These are phyloP conservation scores for Myrmecobius fasciatus DNA, from an alignment of 2,113 vertebrate genomes.

Conservation along the genomic window DNA sequence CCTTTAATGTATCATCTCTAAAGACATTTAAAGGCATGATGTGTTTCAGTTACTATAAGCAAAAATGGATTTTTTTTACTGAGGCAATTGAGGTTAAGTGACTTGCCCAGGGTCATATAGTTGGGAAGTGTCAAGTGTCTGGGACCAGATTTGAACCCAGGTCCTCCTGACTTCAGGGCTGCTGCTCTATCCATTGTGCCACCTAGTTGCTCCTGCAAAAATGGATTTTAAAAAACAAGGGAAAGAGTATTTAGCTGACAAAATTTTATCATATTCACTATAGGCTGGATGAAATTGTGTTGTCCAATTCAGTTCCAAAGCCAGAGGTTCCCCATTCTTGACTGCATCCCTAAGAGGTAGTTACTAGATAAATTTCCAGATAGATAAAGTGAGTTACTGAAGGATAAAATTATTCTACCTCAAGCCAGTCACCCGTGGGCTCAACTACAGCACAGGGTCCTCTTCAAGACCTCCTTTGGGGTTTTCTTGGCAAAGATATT, in stretches of 20 bases:
- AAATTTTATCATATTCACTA: neutral
- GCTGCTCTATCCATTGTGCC: no score
- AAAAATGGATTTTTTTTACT: neutral
- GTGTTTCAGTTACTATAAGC: neutral
- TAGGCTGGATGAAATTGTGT: neutral
- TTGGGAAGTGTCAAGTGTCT: no score
- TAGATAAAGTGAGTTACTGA: neutral
- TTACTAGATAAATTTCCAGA: neutral
- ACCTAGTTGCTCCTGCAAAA: neutral
- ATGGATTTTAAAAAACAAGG: neutral
- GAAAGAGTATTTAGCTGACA: neutral
- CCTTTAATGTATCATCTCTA: neutral
- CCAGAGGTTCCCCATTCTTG: neutral
- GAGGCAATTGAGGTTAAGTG: no score
- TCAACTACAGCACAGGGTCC: neutral
- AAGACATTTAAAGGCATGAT: neutral
- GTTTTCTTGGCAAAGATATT: neutral
- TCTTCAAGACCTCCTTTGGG: neutral
- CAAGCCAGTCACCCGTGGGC: neutral
- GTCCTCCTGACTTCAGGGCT: no score
- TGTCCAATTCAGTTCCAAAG: neutral
- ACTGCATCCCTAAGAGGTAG: neutral
- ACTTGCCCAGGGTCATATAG: no score
- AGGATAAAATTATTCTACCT: neutral
- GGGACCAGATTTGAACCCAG: no score